A percentile compares a stretch with the other conserved stretches of the same genome.
Evolutionary conservation across 1,140 invertebrate genomes (phyloP).

Genomic region (Drosophila kepulauana): DNA sequence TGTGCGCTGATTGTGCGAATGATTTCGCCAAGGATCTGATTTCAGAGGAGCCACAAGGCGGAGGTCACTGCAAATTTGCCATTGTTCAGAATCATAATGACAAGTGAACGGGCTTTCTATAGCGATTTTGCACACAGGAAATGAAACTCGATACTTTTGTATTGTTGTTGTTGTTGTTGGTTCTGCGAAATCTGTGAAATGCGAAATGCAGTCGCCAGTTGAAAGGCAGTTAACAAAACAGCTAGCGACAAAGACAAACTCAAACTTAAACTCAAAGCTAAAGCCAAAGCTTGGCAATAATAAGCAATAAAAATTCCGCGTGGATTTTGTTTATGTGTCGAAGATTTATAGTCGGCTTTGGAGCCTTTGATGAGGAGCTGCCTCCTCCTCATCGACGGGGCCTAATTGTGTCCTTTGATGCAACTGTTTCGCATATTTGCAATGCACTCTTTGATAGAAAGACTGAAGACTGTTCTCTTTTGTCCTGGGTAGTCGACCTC

Average conservation of each 20-base stretch:
- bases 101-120: constrained; percentile 69
- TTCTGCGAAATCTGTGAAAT: constrained; percentile 56
- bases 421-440: constrained; percentile 81
- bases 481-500: constrained; percentile 52
- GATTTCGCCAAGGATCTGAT: constrained; percentile 69
- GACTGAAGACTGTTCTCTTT: constrained; percentile 15
- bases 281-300: constrained; percentile 57
- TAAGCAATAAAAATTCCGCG: constrained; percentile 81
- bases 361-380: constrained; percentile 66
- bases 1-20: constrained; percentile 76
- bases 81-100: constrained; percentile 77
- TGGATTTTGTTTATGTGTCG: constrained; percentile 67
- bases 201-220: constrained; percentile 26
- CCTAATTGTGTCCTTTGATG: constrained; percentile 82
- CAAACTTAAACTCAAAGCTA: constrained; percentile 6
- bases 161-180: constrained; percentile 38
- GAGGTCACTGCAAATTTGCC: constrained; percentile 64
- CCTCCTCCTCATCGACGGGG: constrained; percentile 4
- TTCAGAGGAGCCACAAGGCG: constrained; percentile 51
- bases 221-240: constrained; percentile 11
- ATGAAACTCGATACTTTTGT: constrained; percentile 83
- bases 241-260: constrained; percentile 27
- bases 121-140: constrained; percentile 67
- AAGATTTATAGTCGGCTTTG: constrained; percentile 79
- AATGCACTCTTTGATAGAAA: constrained; percentile 45